These are phyloP conservation scores for Drosophila neotestacea DNA, from an alignment of 2,888 invertebrate species.

Conservation along the genomic window DNA sequence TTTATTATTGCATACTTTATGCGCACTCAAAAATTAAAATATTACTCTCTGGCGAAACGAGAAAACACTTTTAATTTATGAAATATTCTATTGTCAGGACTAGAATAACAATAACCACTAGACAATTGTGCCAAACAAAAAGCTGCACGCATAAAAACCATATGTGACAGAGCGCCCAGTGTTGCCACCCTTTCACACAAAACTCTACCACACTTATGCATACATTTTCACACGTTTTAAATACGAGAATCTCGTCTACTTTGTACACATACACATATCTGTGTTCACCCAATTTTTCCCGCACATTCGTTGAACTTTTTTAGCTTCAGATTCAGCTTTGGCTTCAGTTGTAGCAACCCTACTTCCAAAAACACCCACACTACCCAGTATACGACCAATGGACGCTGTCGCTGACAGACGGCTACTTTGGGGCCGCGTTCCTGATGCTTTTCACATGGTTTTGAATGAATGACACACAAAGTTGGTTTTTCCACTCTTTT, in stretches of 20 bases:
- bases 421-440: constrained; percentile 68
- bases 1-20: constrained; percentile 65
- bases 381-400: constrained; percentile 9
- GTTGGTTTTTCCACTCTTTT: constrained; percentile 53
- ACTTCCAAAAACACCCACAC: background rate
- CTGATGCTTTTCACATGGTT: constrained; percentile 78
- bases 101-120: constrained; percentile 74
- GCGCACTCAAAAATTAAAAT: constrained; percentile 53
- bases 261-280: constrained; percentile 27
- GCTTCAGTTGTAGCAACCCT: background rate
- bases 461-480: constrained; percentile 80
- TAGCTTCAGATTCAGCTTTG: constrained; percentile 6
- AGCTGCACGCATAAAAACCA: constrained; percentile 57
- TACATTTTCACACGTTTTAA: constrained; percentile 57
- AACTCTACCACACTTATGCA: constrained; percentile 43
- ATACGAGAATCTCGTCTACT: constrained; percentile 35
- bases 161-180: constrained; percentile 40
- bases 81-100: constrained; percentile 74
- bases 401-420: constrained; percentile 61
- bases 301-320: constrained; percentile 71
- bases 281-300: constrained; percentile 68
- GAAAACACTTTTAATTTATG: constrained; percentile 73
- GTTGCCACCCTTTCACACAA: constrained; percentile 21
- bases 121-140: constrained; percentile 47
- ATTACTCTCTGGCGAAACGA: constrained; percentile 26